A percentile compares a stretch with the other conserved stretches of the same genome.
These are phyloP conservation scores for Haliclona indistincta DNA, from an alignment of 37 sponge, comb jelly and placozoan genomes.

Conservation along the genomic window DNA sequence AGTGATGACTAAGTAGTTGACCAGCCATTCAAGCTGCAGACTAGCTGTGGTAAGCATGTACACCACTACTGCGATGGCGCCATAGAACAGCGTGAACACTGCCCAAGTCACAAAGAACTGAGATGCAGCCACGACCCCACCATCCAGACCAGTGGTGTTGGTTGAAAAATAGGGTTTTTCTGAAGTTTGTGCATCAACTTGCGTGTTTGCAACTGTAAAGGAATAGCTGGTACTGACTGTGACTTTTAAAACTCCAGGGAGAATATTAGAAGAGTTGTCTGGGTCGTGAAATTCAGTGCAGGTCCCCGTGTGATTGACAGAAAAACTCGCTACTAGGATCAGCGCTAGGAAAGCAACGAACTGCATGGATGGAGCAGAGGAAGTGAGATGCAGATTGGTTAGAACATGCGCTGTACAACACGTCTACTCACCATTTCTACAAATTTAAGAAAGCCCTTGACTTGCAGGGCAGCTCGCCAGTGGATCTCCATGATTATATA, in stretches of 20 bases:
- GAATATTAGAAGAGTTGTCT: background rate
- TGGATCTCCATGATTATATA: constrained; percentile 40
- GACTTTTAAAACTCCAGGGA: background rate
- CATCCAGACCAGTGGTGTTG: background rate
- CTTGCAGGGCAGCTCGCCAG: constrained; percentile 67
- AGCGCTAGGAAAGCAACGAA: constrained; percentile 59
- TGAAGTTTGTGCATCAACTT: background rate
- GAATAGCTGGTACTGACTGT: constrained; percentile 8
- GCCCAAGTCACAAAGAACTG: constrained; percentile 79
- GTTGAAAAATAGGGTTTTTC: background rate
- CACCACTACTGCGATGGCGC: constrained; percentile 67
- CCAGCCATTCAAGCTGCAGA: constrained; percentile 16
- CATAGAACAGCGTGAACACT: constrained; percentile 67
- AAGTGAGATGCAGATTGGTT: background rate
- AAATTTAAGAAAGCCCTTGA: constrained; percentile 79
- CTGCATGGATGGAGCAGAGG: constrained; percentile 21
- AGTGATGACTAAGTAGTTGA: constrained; percentile 28
- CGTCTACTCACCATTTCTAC: constrained; percentile 52
- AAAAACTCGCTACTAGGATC: constrained; percentile 44
- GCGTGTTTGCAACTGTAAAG: background rate
- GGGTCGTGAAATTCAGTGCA: background rate
- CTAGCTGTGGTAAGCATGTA: constrained; percentile 76
- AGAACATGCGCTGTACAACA: background rate
- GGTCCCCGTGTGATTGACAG: constrained; percentile 5
- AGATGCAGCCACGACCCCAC: background rate